phyloP scores from a whole-genome alignment of 2,888 invertebrate genomes.

The Melipona bicolor region DNA sequence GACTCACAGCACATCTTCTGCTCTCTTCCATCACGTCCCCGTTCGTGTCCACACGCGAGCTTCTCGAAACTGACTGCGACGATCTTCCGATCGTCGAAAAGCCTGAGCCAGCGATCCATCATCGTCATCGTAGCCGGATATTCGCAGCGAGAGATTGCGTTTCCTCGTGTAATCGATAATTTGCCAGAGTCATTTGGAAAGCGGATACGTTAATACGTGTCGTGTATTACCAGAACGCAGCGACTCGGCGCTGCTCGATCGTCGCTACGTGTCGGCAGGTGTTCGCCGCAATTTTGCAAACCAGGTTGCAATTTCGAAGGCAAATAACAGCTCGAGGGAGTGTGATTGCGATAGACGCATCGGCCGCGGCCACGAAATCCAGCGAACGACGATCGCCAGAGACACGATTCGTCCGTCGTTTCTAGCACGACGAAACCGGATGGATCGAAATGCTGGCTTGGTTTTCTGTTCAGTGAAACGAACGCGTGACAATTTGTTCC shows the following conservation, averaged over 20 bases:
- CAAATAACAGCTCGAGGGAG: conserved; percentile 28
- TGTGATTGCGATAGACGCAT: conserved; percentile 47
- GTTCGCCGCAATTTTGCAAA: conserved; percentile 60
- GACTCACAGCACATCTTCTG: too few relatives aligned
- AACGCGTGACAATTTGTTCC: background rate
- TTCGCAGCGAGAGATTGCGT: background rate
- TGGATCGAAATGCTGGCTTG: background rate
- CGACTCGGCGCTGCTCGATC: conserved; percentile 3
- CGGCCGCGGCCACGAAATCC: conserved; percentile 32
- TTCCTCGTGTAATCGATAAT: conserved; percentile 4
- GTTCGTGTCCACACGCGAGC: background rate
- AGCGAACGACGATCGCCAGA: conserved; percentile 20
- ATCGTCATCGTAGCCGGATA: background rate
- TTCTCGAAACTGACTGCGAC: background rate
- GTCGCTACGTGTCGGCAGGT: conserved; percentile 52
- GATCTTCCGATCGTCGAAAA: background rate
- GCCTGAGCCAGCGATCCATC: background rate
- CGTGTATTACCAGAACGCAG: conserved; percentile 12
- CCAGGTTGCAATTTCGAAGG: conserved; percentile 47
- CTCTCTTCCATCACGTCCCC: too few relatives aligned
- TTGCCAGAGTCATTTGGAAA: conserved; percentile 31
- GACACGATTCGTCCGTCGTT: conserved; percentile 25
- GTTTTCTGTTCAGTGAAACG: too few relatives aligned
- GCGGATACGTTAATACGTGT: conserved; percentile 27
- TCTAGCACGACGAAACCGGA: conserved; percentile 22